phyloP scores from a whole-genome alignment of 2,797 vertebrate species.

The Falco biarmicus region DNA sequence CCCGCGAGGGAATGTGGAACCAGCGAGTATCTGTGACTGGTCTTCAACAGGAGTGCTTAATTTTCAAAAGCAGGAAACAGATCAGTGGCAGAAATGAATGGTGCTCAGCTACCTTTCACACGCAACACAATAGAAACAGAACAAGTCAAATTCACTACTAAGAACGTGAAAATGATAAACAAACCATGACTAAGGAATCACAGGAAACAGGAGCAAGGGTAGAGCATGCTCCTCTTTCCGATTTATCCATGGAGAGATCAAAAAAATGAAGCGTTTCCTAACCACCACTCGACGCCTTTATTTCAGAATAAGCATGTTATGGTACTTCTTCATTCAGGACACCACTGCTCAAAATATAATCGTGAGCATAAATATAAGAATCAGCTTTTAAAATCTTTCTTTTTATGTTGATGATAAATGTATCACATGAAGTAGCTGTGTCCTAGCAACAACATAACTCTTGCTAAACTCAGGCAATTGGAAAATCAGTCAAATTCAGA shows the following conservation, averaged over 20 bases:
- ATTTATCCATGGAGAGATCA: neutral
- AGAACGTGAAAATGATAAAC: neutral
- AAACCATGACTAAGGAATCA: slow-evolving; percentile 1
- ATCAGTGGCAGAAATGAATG: neutral
- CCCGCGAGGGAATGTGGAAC: neutral
- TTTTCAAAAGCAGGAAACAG: neutral
- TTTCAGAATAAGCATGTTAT: neutral
- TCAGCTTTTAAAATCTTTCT: neutral
- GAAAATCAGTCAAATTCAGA: slow-evolving; percentile 70
- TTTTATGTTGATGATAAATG: slow-evolving; percentile 4
- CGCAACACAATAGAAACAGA: neutral
- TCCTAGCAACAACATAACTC: slow-evolving; percentile 70
- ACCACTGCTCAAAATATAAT: neutral
- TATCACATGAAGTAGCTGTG: slow-evolving; percentile 39
- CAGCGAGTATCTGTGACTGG: neutral
- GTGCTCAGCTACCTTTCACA: neutral
- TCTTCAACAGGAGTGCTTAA: neutral
- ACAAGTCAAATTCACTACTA: neutral
- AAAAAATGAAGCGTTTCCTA: neutral
- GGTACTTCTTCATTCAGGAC: neutral
- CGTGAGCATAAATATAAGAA: neutral
- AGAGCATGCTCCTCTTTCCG: neutral
- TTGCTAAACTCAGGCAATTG: slow-evolving; percentile 51
- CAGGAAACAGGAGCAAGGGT: neutral
- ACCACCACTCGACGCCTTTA: neutral